Evolutionary conservation across 2,888 invertebrate genomes (phyloP), one percentile per base, ranked within the genome.

Genomic region (Dione juno): DNA sequence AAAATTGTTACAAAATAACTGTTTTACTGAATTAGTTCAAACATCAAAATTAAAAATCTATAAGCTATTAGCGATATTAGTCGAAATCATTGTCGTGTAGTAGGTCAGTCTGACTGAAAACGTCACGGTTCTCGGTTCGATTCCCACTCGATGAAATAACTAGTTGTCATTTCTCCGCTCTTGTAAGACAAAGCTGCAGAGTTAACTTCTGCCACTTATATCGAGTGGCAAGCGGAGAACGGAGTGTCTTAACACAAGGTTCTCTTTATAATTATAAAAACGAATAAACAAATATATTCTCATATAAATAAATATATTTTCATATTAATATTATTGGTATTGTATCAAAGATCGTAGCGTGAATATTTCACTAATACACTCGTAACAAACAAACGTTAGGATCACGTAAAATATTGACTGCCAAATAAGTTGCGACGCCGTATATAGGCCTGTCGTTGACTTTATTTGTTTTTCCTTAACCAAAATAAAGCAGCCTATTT

Each of bases 351-450:
- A 9, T 43, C n/a, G 43, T 43, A 40, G 21, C 59, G 6, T 28
- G 43, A 28, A 28, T 61, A 28, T 45, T 11, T 40, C 16, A 16
- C 37, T 54, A 57, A 48, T 48, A 48, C 14, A 54, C 14, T 35
- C 9, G n/a, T 54, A 58, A 64, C 37, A 64, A 64, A 64, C 50
- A 50, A 64, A 48, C 50, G 50, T 50, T 37, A 13, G 16, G 64
- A 64, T 48, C 50, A 85, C 87, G 85, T 87, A 86, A 83, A 84
- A 86, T 85, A 86, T 87, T 84, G 85, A 83, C 80, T 84, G 72
- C 80, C 77, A 82, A 81, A 80, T 77, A 81, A 10, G 28, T 59
- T 64, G 45, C 28, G 45, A 50, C 45, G 37, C 37, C 63, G 19
- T 21, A 41, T 14, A 21, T 37, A 16, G 21, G 16, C 19, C n/a